Evolutionary conservation across 2,888 invertebrate species (phyloP), one percentile per base, ranked within the genome.

Genomic region (Dysmachus trigonus): DNA sequence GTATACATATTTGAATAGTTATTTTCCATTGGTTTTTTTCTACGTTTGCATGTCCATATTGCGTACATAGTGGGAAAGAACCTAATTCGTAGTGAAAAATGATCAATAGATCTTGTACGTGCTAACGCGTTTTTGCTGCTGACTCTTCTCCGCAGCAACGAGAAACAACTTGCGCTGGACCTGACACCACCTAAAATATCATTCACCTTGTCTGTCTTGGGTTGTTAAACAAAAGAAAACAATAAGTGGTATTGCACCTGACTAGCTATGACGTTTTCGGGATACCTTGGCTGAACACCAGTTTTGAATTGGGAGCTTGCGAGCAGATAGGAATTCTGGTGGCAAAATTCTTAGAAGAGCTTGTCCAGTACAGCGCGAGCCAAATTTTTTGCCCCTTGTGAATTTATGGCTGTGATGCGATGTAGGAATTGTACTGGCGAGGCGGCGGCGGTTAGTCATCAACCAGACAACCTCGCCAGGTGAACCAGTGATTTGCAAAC

Each of bases 381-480:
- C 31, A 31, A 72, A 31, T 31, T 31, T 27, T 72, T 31, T 31
- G 1, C 15, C 1, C 4, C 3, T 31, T 27, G 30, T 27, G 30
- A 72, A 27, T 27, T 72, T 31, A 31, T 72, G 30, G 22, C 31
- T 72, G 72, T 27, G 27, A 30, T 72, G 72, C 72, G 27, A 30
- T 72, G 15, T 47, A 47, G 47, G 47, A 47, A 47, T 47, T 47
- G 47, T 47, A 72, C 72, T 72, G 27, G 72, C 30, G 31, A 2
- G 8, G 30, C 72, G 72, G 30, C 51, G 30, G 51, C 51, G 79
- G 79, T 79, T 79, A 79, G 79, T 79, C 79, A 79, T 79, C 79
- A 30, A 79, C 79, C 47, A 79, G 79, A 51, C 79, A 51, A 51
- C 79, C 79, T 79, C 51, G 79, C 79, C 79, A 79, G 79, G 79